These are phyloP conservation scores for Labeo calbasu DNA, from an alignment of 2,797 vertebrate genomes.

Conservation along the genomic window DNA sequence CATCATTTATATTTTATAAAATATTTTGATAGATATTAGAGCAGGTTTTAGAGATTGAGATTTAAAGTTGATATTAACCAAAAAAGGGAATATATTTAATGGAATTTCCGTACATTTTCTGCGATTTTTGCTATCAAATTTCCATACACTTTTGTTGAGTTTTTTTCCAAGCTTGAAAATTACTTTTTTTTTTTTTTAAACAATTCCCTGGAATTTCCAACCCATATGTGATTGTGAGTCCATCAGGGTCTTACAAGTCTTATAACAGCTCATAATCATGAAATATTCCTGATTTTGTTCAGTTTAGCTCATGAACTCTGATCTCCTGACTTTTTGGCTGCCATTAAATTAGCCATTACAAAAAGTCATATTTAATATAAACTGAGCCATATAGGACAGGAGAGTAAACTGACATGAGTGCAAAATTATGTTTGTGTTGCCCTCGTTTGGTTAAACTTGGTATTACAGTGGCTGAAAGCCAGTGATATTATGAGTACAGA, in stretches of 20 bases:
- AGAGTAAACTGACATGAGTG: neutral
- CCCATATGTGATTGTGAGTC: neutral
- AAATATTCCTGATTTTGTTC: neutral
- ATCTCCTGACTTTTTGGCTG: neutral
- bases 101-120: neutral
- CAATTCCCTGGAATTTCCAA: neutral
- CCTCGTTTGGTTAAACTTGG: conserved; percentile 50
- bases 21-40: neutral
- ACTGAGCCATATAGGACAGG: neutral
- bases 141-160: neutral
- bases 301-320: neutral
- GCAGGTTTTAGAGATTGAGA: neutral
- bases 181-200: neutral
- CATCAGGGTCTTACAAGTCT: too few relatives aligned
- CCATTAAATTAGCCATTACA: neutral
- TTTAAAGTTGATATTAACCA: neutral
- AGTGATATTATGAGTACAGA: neutral
- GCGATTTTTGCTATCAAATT: neutral
- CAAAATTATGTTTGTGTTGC: conserved; percentile 47
- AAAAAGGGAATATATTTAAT: neutral
- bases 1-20: neutral
- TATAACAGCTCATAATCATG: neutral
- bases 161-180: neutral
- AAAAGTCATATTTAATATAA: conserved; percentile 5
- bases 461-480: conserved; percentile 33